Base-by-base conservation (phyloP, 2,797 vertebrate species). In the Schizopygopsis malacanthus region DNA sequence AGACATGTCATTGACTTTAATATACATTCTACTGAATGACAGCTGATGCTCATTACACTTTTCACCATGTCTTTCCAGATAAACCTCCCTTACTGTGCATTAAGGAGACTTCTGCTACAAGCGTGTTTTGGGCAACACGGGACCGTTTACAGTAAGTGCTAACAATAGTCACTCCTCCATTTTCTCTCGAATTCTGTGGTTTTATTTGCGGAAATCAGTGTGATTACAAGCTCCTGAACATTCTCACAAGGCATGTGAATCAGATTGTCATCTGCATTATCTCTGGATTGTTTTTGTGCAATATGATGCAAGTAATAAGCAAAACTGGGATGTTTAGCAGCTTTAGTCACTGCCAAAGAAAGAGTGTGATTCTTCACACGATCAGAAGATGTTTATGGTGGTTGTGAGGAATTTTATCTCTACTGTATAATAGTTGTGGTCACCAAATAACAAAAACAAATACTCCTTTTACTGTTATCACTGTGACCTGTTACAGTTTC, bases 111-210 rank as follows among this genome's bases (percentile, higher is more conserved):
- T 76, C 39, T 33, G 22, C 7, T 70, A 4, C 9, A 1, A 33
- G 41, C 5, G 2, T 22, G 18, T 20, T 80, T 87, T 87, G 11
- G 37, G 69, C 85, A 87, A 89, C 52, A 20, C 15, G 0, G 7
- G 13, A 43, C 25, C 6, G 2, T 22, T 77, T 67, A 77, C 72
- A 54, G 82, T 77, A 83, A 76, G 4, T 7, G 3, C 20, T 69
- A 45, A 81, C 82, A 67, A 33, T 12, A 37, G 33, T 56, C 61
- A 28, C 50, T 67, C 72, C 81, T 75, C 47, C 70, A 4, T 11
- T 65, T 83, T 84, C 45, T 39, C 59, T 25, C 0, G 45, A 77
- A 84, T 52, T 47, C 45, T 84, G 82, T 20, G 71, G 16, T 76
- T 75, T 75, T 59, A 22, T 1, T 63, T 47, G 8, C 2, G 2